Evolutionary conservation across 2,888 invertebrate genomes (phyloP).

Genomic region (Lochmaea capreae): DNA sequence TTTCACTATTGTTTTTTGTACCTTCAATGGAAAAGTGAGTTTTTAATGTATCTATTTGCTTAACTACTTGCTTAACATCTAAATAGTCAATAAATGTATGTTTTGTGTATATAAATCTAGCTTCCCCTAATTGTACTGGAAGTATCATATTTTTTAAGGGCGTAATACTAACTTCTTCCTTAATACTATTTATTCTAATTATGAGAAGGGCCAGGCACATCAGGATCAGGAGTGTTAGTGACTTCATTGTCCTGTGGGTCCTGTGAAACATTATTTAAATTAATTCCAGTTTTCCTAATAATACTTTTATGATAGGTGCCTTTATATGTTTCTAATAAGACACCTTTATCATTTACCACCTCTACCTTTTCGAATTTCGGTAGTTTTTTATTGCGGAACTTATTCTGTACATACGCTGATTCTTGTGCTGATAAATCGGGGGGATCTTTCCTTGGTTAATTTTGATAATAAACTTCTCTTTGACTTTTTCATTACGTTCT

Average conservation of each 20-base stretch:
- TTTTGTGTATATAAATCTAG: too few species aligned
- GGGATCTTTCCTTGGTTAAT: neutral
- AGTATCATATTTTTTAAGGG: too few species aligned
- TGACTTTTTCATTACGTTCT: slow-evolving; percentile 12
- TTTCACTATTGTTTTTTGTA: too few species aligned
- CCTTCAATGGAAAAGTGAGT: too few species aligned
- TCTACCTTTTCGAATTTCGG: neutral
- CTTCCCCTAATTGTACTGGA: too few species aligned
- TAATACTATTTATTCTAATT: too few species aligned
- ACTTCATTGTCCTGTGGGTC: neutral
- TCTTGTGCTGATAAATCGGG: slow-evolving; percentile 9
- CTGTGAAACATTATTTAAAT: neutral
- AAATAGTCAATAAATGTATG: too few species aligned
- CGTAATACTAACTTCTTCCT: too few species aligned
- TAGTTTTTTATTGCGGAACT: slow-evolving; percentile 1
- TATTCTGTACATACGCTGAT: slow-evolving; percentile 5
- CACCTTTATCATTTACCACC: neutral
- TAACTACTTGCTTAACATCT: too few species aligned
- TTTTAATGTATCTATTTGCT: too few species aligned
- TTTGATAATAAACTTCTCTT: neutral
- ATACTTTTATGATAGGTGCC: slow-evolving; percentile 5
- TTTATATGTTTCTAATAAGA: neutral
- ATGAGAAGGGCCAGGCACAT: too few species aligned
- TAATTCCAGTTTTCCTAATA: neutral
- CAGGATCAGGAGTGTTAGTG: neutral